phyloP scores from a whole-genome alignment of 2,888 invertebrate species.

The Drosophila subquinaria region DNA sequence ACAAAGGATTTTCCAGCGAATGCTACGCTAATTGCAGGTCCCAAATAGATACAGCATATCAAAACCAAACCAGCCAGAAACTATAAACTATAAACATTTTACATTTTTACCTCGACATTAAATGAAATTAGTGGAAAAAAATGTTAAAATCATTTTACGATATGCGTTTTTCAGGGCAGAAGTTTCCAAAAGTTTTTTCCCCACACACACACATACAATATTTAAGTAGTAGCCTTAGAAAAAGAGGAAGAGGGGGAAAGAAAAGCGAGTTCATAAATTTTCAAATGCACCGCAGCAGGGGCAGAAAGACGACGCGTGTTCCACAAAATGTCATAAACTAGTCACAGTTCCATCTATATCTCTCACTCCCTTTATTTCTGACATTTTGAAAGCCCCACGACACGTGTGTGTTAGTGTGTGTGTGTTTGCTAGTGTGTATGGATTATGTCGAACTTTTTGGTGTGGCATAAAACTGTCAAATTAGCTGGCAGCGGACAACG shows the following conservation, averaged over 20 bases:
- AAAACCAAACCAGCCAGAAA: constrained; percentile 46
- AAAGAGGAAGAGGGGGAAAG: neutral
- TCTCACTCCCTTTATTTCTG: constrained; percentile 31
- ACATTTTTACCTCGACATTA: constrained; percentile 57
- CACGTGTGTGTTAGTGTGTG: constrained; percentile 47
- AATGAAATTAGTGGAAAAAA: constrained; percentile 73
- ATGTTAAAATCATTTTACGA: constrained; percentile 70
- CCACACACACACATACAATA: constrained; percentile 7
- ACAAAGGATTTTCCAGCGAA: constrained; percentile 74
- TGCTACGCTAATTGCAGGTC: constrained; percentile 67
- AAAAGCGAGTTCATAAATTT: constrained; percentile 64
- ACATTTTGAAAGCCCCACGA: constrained; percentile 72
- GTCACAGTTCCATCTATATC: constrained; percentile 50
- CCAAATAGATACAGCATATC: constrained; percentile 41
- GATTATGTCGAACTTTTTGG: constrained; percentile 46
- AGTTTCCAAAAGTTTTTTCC: constrained; percentile 17
- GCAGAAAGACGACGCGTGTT: constrained; percentile 66
- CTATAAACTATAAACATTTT: constrained; percentile 57
- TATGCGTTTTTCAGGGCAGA: constrained; percentile 39
- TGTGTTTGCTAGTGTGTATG: constrained; percentile 19
- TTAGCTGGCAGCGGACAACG: constrained; percentile 60
- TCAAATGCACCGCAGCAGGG: constrained; percentile 43
- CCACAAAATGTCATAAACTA: constrained; percentile 75
- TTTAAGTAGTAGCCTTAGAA: constrained; percentile 27
- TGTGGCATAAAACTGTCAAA: constrained; percentile 77